A percentile compares a stretch with the other conserved stretches of the same genome.
Conservation (phyloP, 2,888 invertebrate genomes). For the Harmothoe impar region DNA sequence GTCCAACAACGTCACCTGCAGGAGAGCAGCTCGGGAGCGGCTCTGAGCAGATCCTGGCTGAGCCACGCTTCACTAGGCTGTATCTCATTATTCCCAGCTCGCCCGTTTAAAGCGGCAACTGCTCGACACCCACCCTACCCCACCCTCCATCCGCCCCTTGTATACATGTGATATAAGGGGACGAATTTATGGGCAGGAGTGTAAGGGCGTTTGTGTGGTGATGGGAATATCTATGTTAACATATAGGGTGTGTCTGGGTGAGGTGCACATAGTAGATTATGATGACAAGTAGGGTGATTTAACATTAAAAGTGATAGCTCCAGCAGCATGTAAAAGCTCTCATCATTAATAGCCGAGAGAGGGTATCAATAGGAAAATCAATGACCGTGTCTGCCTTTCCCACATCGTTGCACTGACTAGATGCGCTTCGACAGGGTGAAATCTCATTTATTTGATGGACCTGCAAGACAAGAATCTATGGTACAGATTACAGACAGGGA, state of each 20-base stretch:
- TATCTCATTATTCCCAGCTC: slow-evolving; percentile 1
- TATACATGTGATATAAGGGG: too few relatives aligned
- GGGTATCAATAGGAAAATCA: slow-evolving; percentile 17
- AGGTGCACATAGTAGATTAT: too few relatives aligned
- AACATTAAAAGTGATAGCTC: too few relatives aligned
- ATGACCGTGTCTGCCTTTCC: neutral
- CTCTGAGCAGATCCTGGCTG: slow-evolving; percentile 11
- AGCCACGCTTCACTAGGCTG: slow-evolving; percentile 4
- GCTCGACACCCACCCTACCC: neutral
- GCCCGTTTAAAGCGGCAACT: neutral
- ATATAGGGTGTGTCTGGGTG: too few relatives aligned
- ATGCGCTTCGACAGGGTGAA: neutral
- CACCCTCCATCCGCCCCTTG: too few relatives aligned
- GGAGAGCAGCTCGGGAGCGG: neutral
- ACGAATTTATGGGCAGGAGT: too few relatives aligned
- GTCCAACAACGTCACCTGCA: neutral
- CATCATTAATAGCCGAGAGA: neutral
- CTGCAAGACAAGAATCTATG: slow-evolving; percentile 5
- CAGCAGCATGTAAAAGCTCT: neutral
- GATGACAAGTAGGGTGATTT: too few relatives aligned
- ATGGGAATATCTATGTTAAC: too few relatives aligned
- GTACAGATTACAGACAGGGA: neutral
- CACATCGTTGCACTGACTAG: slow-evolving; percentile 4
- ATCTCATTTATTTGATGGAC: slow-evolving; percentile 23
- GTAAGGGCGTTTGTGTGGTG: too few relatives aligned